Percentiles rank a stretch among this genome's conserved stretches.
Conservation (phyloP, 2,113 vertebrate species). For the Gymnobelideus leadbeateri region DNA sequence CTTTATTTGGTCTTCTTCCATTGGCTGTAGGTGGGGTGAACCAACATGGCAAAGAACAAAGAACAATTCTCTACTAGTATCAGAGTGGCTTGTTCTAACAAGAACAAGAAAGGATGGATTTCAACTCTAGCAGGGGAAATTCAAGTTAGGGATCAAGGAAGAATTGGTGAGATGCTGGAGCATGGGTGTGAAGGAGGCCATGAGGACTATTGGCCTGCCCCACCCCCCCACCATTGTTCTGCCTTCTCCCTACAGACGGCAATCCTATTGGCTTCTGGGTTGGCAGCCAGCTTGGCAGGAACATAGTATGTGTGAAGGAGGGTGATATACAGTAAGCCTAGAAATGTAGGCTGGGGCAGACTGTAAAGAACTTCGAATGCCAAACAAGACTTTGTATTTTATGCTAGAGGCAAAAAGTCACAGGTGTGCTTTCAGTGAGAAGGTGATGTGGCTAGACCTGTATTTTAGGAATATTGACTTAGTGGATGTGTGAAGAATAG, state of each 20-base stretch:
- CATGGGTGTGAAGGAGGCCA: not conserved
- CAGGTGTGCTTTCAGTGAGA: not conserved
- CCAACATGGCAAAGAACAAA: not conserved
- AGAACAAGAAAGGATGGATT: not conserved
- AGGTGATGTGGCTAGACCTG: not conserved
- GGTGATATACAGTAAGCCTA: not conserved
- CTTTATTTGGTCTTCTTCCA: not conserved
- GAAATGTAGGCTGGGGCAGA: not conserved
- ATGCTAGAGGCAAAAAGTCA: not conserved
- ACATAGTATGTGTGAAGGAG: not conserved
- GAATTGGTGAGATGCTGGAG: not conserved
- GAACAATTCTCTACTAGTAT: not conserved
- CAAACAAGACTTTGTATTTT: not conserved
- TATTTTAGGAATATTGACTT: not conserved
- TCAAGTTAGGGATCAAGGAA: not conserved
- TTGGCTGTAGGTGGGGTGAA: not conserved
- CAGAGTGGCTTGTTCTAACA: not conserved
- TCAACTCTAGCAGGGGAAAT: not conserved
- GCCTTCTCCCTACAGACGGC: not conserved
- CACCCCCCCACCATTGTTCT: not conserved
- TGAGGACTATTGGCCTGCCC: not conserved
- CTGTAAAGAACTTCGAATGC: not conserved
- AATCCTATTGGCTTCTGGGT: not conserved
- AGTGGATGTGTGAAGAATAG: not conserved
- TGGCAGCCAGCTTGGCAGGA: not conserved